Evolutionary conservation across 2,888 invertebrate species (phyloP).

Genomic region (Lacanobia oleracea): DNA sequence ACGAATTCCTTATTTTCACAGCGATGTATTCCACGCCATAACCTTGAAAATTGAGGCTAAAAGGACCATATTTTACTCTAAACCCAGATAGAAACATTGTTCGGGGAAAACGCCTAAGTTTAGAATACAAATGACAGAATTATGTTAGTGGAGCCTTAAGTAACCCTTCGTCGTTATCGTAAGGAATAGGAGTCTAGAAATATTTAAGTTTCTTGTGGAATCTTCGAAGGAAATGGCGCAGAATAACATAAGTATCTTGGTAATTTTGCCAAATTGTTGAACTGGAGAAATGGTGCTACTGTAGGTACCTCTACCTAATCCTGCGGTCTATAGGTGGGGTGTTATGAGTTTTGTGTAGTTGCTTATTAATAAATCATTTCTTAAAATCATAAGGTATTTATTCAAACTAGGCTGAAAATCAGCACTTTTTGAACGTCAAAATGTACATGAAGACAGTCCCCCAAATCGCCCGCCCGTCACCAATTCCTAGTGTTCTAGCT

Average conservation of each 20-base stretch:
- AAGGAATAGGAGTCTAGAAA: conserved; percentile 32
- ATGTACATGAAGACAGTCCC: no score
- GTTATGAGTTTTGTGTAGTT: no score
- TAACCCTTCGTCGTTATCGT: conserved; percentile 40
- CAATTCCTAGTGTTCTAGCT: no score
- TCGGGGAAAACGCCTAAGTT: conserved; percentile 26
- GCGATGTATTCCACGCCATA: conserved; percentile 5
- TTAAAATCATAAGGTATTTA: no score
- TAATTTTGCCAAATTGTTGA: neutral
- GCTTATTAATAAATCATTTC: no score
- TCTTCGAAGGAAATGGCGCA: neutral
- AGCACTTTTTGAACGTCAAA: no score
- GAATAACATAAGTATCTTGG: neutral
- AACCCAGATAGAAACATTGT: conserved; percentile 40
- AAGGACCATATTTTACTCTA: conserved; percentile 36
- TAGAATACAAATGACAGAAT: conserved; percentile 58
- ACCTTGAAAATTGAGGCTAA: conserved; percentile 18
- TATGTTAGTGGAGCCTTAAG: conserved; percentile 49
- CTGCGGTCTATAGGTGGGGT: no score
- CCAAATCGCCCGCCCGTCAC: no score
- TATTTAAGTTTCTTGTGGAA: conserved; percentile 26
- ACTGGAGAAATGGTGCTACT: neutral
- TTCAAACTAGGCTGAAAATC: no score
- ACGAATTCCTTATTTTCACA: conserved; percentile 1
- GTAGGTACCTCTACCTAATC: no score